A percentile compares a stretch with the other conserved stretches of the same genome.
These are phyloP conservation scores for Oligia strigilis DNA, from an alignment of 2,888 invertebrate species.

Conservation along the genomic window DNA sequence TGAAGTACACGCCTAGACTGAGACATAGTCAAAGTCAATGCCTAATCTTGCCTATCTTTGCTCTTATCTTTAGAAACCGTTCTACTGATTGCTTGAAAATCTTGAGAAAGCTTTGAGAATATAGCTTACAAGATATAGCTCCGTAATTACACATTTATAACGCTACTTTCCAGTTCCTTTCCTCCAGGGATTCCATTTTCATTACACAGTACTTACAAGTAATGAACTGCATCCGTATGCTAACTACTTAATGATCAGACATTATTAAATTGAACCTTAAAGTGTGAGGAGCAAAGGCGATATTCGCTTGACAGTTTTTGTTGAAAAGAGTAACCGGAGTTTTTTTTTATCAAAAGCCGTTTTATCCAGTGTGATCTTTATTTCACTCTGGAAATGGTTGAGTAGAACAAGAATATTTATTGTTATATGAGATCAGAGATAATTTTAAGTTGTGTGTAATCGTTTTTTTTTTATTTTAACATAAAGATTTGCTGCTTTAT, in stretches of 20 bases:
- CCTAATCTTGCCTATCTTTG: background rate
- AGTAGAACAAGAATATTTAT: conserved; percentile 56
- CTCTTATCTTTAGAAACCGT: conserved; percentile 5
- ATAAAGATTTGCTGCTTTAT: conserved; percentile 23
- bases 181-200: conserved; percentile 71
- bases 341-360: conserved; percentile 67
- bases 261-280: conserved; percentile 61
- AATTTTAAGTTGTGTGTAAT: conserved; percentile 41
- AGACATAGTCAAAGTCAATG: background rate
- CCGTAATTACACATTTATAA: conserved; percentile 73
- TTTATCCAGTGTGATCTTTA: conserved; percentile 63
- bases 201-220: conserved; percentile 73
- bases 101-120: conserved; percentile 35
- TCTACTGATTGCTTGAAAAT: conserved; percentile 34
- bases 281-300: conserved; percentile 31
- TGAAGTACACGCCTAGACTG: background rate
- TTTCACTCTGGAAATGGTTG: conserved; percentile 57
- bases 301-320: conserved; percentile 48
- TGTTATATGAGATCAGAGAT: conserved; percentile 53
- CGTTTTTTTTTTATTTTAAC: conserved; percentile 28
- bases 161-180: conserved; percentile 69
- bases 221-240: conserved; percentile 72
- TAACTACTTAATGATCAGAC: conserved; percentile 62
- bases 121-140: conserved; percentile 42
- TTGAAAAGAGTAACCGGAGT: conserved; percentile 54